phyloP scores from a whole-genome alignment of 1,140 invertebrate species.

The Leptestheria dahalacensis region DNA sequence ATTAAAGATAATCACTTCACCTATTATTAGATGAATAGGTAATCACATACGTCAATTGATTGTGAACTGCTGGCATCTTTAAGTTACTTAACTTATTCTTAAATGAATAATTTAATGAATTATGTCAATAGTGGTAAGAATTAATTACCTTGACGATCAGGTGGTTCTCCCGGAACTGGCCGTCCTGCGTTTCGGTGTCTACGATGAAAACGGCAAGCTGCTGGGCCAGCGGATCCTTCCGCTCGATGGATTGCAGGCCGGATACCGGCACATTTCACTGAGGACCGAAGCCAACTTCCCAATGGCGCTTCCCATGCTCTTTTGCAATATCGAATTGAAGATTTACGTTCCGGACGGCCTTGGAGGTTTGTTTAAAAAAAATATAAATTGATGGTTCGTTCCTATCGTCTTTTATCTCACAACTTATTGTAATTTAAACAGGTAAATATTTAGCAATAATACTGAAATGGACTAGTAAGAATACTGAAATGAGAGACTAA shows the following conservation, averaged over 20 bases:
- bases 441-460: too few species aligned
- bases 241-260: constrained; percentile 90
- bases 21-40: too few species aligned
- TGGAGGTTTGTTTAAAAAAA: constrained; percentile 63
- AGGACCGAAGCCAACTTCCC: constrained; percentile 98
- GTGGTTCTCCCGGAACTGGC: constrained; percentile 95
- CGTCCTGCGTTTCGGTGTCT: constrained; percentile 92
- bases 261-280: constrained; percentile 93
- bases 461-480: too few species aligned
- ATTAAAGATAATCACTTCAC: too few species aligned
- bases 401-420: not conserved
- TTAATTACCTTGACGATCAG: constrained; percentile 33
- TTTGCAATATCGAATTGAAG: constrained; percentile 97
- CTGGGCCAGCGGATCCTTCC: constrained; percentile 94
- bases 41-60: too few species aligned
- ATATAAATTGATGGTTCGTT: too few species aligned
- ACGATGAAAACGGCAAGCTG: constrained; percentile 94
- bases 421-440: too few species aligned
- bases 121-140: too few species aligned
- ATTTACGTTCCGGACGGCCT: constrained; percentile 99
- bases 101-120: not conserved
- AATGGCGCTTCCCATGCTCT: constrained; percentile 94
- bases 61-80: too few species aligned
- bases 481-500: too few species aligned
- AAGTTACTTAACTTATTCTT: not conserved